phyloP scores from a whole-genome alignment of 37 sponge, comb jelly and placozoan species.

The Diacarnus erythraeanus region DNA sequence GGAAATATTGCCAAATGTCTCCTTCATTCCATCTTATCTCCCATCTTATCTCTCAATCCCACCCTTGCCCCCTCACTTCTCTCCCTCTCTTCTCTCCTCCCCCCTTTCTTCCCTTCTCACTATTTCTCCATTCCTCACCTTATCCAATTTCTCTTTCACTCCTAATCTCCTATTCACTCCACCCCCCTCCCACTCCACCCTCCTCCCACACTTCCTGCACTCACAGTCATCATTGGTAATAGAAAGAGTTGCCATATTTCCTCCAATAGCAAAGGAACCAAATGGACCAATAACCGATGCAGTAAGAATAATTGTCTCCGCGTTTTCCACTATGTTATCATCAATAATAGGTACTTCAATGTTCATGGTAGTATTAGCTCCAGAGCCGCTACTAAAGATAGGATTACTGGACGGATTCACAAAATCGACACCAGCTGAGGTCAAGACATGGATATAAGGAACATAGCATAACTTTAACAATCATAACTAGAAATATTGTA shows the following conservation, averaged over 20 bases:
- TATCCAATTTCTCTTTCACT: neutral
- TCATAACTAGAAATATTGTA: too few species aligned
- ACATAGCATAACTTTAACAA: too few species aligned
- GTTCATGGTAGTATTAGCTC: neutral
- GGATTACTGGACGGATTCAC: too few species aligned
- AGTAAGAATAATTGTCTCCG: constrained; percentile 3
- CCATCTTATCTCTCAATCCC: too few species aligned
- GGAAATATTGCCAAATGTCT: too few species aligned
- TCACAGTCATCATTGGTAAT: constrained; percentile 13
- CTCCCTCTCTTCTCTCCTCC: too few species aligned
- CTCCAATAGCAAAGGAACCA: too few species aligned
- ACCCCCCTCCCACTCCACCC: too few species aligned
- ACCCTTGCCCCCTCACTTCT: too few species aligned
- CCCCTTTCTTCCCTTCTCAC: neutral
- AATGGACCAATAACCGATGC: neutral
- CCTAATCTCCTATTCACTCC: neutral
- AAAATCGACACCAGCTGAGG: neutral
- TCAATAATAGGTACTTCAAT: constrained; percentile 6
- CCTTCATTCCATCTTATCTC: too few species aligned
- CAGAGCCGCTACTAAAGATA: neutral
- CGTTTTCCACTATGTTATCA: constrained; percentile 13
- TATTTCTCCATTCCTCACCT: neutral
- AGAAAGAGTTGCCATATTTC: neutral
- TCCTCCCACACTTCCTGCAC: too few species aligned
- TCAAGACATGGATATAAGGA: neutral